These are phyloP conservation scores for Corythoichthys haematopterus DNA, from an alignment of 2,113 vertebrate genomes.

Conservation along the genomic window DNA sequence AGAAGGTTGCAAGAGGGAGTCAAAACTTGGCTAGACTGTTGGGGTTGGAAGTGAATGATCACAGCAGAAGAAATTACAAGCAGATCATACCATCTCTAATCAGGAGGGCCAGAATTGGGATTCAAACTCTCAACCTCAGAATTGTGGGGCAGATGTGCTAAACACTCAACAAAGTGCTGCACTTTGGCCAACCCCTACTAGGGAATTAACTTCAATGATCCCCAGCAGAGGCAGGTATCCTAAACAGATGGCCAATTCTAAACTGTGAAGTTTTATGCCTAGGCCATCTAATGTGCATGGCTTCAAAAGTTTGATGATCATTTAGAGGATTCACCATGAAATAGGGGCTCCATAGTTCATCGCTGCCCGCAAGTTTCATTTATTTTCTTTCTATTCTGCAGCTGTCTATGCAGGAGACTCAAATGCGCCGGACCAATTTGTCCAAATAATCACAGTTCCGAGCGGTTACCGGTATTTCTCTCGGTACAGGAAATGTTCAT, in stretches of 20 bases:
- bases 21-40: too few relatives aligned
- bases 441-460: constrained; percentile 17
- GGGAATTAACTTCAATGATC: not conserved
- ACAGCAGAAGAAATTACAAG: not conserved
- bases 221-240: not conserved
- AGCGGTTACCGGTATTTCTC: constrained; percentile 24
- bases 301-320: not conserved
- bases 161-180: not conserved
- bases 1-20: not conserved
- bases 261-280: not conserved
- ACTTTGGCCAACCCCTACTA: not conserved
- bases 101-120: not conserved
- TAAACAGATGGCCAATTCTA: not conserved
- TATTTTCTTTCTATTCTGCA: not conserved
- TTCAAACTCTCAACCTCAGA: not conserved
- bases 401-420: not conserved
- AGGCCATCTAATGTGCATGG: not conserved
- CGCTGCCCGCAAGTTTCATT: not conserved
- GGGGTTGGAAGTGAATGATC: too few relatives aligned
- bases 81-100: not conserved
- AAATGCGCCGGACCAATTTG: constrained; percentile 10
- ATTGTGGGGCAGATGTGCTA: not conserved
- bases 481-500: constrained; percentile 21
- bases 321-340: constrained; percentile 3
- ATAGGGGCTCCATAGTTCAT: not conserved